A percentile compares a stretch with the other conserved stretches of the same genome.
Evolutionary conservation across 30 jellyfish, hydroid and myxozoan genomes (phyloP).

Genomic region (Chrysaora quinquecirrha): DNA sequence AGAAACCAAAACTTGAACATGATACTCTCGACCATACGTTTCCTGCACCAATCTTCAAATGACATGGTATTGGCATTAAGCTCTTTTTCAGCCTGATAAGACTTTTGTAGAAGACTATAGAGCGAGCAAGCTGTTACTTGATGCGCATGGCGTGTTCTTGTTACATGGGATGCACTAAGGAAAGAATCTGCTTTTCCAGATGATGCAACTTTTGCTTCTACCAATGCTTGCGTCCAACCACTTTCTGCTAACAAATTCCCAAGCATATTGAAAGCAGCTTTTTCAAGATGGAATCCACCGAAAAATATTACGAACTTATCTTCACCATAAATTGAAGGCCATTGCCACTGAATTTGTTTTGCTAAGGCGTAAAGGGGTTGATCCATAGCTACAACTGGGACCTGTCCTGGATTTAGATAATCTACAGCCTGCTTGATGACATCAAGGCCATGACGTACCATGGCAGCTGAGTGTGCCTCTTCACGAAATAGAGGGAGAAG

Average conservation of each 20-base stretch:
- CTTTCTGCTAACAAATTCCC: conserved; percentile 36
- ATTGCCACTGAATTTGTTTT: conserved; percentile 52
- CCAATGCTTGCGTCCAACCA: conserved; percentile 48
- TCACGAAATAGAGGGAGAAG: conserved; percentile 50
- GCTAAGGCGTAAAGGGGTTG: conserved; percentile 63
- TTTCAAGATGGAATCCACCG: conserved; percentile 63
- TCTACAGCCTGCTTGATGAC: conserved; percentile 22
- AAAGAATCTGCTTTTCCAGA: conserved; percentile 62
- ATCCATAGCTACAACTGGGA: conserved; percentile 47
- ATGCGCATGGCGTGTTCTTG: conserved; percentile 61
- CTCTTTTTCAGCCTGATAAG: too few relatives aligned
- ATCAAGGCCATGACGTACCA: conserved; percentile 30
- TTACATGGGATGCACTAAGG: conserved; percentile 28
- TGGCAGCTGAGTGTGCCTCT: conserved; percentile 41
- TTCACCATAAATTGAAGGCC: conserved; percentile 33
- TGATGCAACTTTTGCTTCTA: conserved; percentile 49
- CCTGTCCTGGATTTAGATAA: conserved; percentile 52
- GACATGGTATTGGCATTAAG: too few relatives aligned
- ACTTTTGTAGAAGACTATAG: too few relatives aligned
- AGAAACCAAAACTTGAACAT: not conserved
- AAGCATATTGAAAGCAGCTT: conserved; percentile 20
- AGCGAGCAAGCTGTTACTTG: conserved; percentile 64
- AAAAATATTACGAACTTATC: conserved; percentile 36
- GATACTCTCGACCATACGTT: conserved; percentile 4
- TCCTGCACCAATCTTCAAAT: too few relatives aligned